Evolutionary conservation across 1,140 invertebrate genomes (phyloP).

Genomic region (Calliphora vicina): DNA sequence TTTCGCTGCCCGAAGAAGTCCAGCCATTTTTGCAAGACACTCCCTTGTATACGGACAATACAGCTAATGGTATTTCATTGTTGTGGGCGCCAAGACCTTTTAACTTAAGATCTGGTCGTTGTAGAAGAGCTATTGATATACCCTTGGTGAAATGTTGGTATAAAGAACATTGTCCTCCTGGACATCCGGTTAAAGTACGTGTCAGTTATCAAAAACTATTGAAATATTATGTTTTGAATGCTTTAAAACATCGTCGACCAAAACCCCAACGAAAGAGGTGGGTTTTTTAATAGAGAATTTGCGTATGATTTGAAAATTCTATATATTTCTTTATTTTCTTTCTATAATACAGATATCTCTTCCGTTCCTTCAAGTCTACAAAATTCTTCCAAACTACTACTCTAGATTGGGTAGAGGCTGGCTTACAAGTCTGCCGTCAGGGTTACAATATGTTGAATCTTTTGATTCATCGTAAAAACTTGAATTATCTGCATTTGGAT

Average conservation of each 20-base stretch:
- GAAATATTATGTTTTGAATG: conserved; percentile 98
- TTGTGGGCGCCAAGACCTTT: conserved; percentile 98
- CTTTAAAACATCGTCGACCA: conserved; percentile 94
- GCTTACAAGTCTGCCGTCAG: conserved; percentile 96
- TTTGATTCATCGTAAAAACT: conserved; percentile 98
- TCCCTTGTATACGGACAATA: conserved; percentile 97
- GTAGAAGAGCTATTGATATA: conserved; percentile 92
- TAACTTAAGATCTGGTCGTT: conserved; percentile 90
- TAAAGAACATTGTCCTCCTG: conserved; percentile 96
- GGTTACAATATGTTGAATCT: conserved; percentile 99
- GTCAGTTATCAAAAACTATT: conserved; percentile 99
- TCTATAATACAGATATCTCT: conserved; percentile 73
- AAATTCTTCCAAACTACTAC: conserved; percentile 99
- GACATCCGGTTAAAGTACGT: conserved; percentile 98
- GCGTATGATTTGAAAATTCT: conserved; percentile 22
- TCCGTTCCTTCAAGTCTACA: conserved; percentile 98
- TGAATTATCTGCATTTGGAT: conserved; percentile 99
- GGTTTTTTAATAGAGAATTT: conserved; percentile 37
- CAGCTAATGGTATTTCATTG: conserved; percentile 98
- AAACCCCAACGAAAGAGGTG: conserved; percentile 98
- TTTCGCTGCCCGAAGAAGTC: conserved; percentile 88
- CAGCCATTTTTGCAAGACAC: conserved; percentile 94
- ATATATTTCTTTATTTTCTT: conserved; percentile 34
- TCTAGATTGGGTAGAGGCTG: conserved; percentile 99
- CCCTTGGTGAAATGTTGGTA: conserved; percentile 98